Conservation (phyloP, 2,888 invertebrate genomes). For the Ophioninae sp. region DNA sequence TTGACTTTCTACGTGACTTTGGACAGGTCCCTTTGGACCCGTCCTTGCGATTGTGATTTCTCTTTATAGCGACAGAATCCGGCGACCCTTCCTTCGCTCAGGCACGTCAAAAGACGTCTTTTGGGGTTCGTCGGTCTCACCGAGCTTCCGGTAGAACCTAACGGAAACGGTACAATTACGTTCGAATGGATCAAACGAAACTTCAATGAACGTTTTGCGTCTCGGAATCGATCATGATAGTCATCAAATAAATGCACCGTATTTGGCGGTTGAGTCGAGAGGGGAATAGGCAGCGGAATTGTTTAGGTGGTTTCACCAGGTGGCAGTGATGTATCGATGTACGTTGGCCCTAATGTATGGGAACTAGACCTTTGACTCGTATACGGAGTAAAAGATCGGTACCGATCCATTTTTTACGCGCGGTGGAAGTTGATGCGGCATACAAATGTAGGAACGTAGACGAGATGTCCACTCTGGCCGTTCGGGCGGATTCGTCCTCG, state of each 20-base stretch:
- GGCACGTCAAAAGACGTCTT: not conserved
- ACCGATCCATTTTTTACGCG: constrained; percentile 25
- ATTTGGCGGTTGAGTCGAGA: not conserved
- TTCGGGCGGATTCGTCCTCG: constrained; percentile 20
- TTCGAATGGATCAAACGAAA: not conserved
- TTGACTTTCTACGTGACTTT: too few relatives aligned
- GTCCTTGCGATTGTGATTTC: too few relatives aligned
- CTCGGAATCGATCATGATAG: not conserved
- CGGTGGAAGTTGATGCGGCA: constrained; percentile 1
- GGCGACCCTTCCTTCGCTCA: too few relatives aligned
- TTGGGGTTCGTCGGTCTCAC: not conserved
- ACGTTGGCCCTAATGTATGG: not conserved
- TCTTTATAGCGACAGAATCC: too few relatives aligned
- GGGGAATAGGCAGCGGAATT: not conserved
- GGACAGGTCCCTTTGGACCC: too few relatives aligned
- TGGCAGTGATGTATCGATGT: constrained; percentile 14
- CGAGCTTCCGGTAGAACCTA: not conserved
- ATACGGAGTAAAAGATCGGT: not conserved
- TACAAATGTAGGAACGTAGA: constrained; percentile 22
- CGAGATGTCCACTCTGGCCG: constrained; percentile 28
- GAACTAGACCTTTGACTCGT: not conserved
- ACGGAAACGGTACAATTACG: not conserved
- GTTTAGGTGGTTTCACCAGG: not conserved
- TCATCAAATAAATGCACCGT: not conserved
- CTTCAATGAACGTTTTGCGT: not conserved